Percentiles rank a stretch among this genome's conserved stretches.
These are phyloP conservation scores for Brachyptera risi DNA, from an alignment of 2,888 invertebrate species.

Conservation along the genomic window DNA sequence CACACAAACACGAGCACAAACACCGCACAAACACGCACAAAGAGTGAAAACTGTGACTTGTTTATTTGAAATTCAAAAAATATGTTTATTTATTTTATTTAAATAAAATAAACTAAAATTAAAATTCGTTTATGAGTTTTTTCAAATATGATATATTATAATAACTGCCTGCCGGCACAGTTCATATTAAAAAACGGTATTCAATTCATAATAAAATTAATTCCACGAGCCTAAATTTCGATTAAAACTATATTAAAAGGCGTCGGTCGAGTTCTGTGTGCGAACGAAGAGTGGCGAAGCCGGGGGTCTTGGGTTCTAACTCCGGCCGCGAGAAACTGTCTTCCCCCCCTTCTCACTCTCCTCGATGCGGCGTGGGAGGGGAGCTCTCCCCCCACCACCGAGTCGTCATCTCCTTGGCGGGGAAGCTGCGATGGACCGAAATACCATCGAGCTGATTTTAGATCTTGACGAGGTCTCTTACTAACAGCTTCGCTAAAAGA, in stretches of 20 bases:
- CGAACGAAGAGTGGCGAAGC: slow-evolving; percentile 71
- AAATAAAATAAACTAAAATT: slow-evolving; percentile 32
- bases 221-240: slow-evolving; percentile 33
- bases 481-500: too few relatives aligned
- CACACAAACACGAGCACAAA: slow-evolving; percentile 24
- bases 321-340: slow-evolving; percentile 22
- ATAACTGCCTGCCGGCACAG: slow-evolving; percentile 51
- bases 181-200: slow-evolving; percentile 68
- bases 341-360: slow-evolving; percentile 10
- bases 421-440: slow-evolving; percentile 19
- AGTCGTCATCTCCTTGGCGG: neutral
- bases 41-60: slow-evolving; percentile 35
- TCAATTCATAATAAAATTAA: slow-evolving; percentile 55
- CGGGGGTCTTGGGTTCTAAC: slow-evolving; percentile 20
- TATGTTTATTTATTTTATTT: slow-evolving; percentile 28
- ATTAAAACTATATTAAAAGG: slow-evolving; percentile 47
- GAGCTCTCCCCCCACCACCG: neutral
- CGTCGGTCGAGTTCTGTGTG: slow-evolving; percentile 92
- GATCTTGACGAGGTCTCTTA: slow-evolving; percentile 22
- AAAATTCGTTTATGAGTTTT: slow-evolving; percentile 33
- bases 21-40: slow-evolving; percentile 25
- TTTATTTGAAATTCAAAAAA: neutral
- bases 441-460: slow-evolving; percentile 29
- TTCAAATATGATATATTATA: slow-evolving; percentile 29
- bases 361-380: slow-evolving; percentile 19